These are phyloP conservation scores for Aphidius colemani DNA, from an alignment of 2,888 invertebrate genomes.

Conservation along the genomic window DNA sequence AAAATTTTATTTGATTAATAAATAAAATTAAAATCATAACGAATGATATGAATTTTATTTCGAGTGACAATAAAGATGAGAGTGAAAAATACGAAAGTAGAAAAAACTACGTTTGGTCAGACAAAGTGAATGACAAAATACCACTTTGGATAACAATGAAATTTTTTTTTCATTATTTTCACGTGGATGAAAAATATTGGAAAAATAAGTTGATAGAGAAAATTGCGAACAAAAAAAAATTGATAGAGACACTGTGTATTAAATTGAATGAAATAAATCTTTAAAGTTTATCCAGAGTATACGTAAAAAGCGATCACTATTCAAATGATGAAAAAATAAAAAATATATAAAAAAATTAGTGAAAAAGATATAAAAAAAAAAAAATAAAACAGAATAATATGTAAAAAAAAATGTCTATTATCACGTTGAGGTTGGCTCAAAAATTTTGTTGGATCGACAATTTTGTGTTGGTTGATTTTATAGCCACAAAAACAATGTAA, in stretches of 20 bases:
- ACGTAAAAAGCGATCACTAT: background rate
- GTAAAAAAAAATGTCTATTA: no score
- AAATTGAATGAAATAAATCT: conserved; percentile 25
- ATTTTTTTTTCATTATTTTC: no score
- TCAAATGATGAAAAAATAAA: background rate
- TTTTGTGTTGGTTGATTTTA: no score
- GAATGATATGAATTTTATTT: background rate
- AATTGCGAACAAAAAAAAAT: background rate
- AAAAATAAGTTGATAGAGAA: no score
- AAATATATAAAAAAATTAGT: conserved; percentile 3
- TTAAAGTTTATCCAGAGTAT: conserved; percentile 10
- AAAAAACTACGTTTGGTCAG: conserved; percentile 13
- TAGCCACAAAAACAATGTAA: background rate
- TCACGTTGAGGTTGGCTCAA: no score
- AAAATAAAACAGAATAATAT: background rate
- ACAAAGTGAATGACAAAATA: conserved; percentile 3
- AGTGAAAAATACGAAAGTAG: conserved; percentile 13
- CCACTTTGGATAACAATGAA: background rate
- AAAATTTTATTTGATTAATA: background rate
- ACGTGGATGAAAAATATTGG: no score
- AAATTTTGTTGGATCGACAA: no score
- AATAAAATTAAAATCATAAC: background rate
- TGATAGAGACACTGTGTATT: background rate
- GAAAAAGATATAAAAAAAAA: background rate
- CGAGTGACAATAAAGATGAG: background rate